These are phyloP conservation scores for Calliphora vomitoria DNA, from an alignment of 2,888 invertebrate genomes.

Conservation along the genomic window DNA sequence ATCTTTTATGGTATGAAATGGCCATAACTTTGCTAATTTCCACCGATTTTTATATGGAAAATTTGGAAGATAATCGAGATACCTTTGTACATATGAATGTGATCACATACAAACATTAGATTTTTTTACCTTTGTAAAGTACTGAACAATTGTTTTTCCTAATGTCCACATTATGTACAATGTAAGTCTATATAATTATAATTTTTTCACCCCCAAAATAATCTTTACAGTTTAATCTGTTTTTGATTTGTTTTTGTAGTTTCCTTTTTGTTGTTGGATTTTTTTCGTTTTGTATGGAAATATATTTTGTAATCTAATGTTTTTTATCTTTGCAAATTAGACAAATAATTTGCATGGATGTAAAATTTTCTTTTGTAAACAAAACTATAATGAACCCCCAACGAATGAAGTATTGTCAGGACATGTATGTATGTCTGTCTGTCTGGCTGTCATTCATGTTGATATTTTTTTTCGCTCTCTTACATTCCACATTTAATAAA, in stretches of 20 bases:
- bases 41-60: too few species aligned
- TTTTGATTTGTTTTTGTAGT: background rate
- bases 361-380: slow-evolving; percentile 6
- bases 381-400: slow-evolving; percentile 2
- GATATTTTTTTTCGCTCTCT: slow-evolving; percentile 29
- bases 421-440: slow-evolving; percentile 35
- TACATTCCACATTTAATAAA: slow-evolving; percentile 70
- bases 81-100: too few species aligned
- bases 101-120: too few species aligned
- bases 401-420: slow-evolving; percentile 34
- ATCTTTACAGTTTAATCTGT: background rate
- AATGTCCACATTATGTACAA: background rate
- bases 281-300: background rate
- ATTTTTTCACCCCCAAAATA: background rate
- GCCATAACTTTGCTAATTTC: too few species aligned
- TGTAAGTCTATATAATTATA: background rate
- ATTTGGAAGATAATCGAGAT: too few species aligned
- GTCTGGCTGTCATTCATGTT: slow-evolving; percentile 9
- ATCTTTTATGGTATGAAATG: too few species aligned
- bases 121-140: too few species aligned
- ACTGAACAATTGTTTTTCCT: background rate
- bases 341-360: slow-evolving; percentile 55
- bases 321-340: slow-evolving; percentile 64
- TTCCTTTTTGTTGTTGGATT: background rate
- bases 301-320: slow-evolving; percentile 48